Evolutionary conservation across 2,113 vertebrate genomes (phyloP).

Genomic region (Dicerorhinus sumatrensis): DNA sequence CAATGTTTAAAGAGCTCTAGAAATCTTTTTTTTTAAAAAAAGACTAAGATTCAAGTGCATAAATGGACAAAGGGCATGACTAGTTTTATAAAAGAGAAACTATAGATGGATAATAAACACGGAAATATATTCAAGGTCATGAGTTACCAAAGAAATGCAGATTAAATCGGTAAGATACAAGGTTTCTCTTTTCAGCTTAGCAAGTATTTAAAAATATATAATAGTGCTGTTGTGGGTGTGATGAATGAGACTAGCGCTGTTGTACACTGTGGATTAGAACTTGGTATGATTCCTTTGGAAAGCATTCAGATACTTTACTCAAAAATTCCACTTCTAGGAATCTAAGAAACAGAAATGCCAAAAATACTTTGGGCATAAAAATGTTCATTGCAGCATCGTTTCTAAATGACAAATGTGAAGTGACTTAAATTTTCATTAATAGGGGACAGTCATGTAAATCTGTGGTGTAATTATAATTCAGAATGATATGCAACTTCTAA

Average conservation of each 20-base stretch:
- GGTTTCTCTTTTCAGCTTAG: conserved; percentile 38
- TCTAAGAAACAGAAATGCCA: conserved; percentile 8
- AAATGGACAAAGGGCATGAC: neutral
- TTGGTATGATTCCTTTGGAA: conserved; percentile 2
- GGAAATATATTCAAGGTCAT: conserved; percentile 15
- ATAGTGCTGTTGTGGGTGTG: neutral
- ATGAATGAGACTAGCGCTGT: neutral
- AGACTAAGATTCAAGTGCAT: neutral
- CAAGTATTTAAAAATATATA: conserved; percentile 6
- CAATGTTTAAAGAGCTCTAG: conserved; percentile 7
- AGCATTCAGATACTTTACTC: neutral
- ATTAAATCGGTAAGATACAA: neutral
- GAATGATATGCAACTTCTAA: conserved; percentile 23
- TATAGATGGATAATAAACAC: conserved; percentile 6
- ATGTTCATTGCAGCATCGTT: neutral
- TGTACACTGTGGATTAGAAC: neutral
- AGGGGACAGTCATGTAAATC: neutral
- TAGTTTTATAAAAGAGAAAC: conserved; percentile 49
- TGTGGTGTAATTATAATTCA: neutral
- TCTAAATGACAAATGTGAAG: conserved; percentile 45
- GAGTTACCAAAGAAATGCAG: conserved; percentile 42
- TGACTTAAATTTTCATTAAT: conserved; percentile 15
- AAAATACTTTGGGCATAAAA: conserved; percentile 27
- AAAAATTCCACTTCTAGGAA: neutral
- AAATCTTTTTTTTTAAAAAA: neutral